Evolutionary conservation across 2,113 vertebrate genomes (phyloP).

Genomic region (Lota lota): DNA sequence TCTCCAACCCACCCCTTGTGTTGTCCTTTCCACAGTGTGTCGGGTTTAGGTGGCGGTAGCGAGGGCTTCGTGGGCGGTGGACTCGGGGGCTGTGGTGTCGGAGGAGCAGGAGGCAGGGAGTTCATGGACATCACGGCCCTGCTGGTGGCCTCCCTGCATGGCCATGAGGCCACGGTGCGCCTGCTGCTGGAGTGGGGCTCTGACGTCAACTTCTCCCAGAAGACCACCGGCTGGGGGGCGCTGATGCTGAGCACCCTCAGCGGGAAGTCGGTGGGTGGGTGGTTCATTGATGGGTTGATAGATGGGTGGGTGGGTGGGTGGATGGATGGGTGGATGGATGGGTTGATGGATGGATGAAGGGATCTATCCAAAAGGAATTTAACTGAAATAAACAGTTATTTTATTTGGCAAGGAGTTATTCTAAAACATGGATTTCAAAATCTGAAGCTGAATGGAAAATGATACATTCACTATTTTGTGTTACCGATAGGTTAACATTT

Average conservation of each 20-base stretch:
- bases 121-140: constrained; percentile 85
- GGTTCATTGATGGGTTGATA: background rate
- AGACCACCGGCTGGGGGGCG: constrained; percentile 87
- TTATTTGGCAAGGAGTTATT: no score
- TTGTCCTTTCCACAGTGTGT: constrained; percentile 16
- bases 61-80: background rate
- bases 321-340: background rate
- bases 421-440: no score
- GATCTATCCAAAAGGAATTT: no score
- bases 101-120: constrained; percentile 53
- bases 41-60: constrained; percentile 40
- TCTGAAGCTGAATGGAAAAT: no score
- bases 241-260: constrained; percentile 87
- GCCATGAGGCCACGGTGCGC: constrained; percentile 80
- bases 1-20: background rate
- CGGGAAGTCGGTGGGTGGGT: constrained; percentile 68
- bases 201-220: constrained; percentile 79
- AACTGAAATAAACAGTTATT: no score
- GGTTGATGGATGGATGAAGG: background rate
- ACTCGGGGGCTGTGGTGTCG: constrained; percentile 22
- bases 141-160: constrained; percentile 88
- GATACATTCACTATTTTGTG: no score
- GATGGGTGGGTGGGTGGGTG: background rate
- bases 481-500: no score
- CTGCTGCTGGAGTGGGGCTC: constrained; percentile 91